Percentiles rank a stretch among this genome's conserved stretches.
Conservation (phyloP, 2,113 vertebrate species). For the Laticauda laticaudata region DNA sequence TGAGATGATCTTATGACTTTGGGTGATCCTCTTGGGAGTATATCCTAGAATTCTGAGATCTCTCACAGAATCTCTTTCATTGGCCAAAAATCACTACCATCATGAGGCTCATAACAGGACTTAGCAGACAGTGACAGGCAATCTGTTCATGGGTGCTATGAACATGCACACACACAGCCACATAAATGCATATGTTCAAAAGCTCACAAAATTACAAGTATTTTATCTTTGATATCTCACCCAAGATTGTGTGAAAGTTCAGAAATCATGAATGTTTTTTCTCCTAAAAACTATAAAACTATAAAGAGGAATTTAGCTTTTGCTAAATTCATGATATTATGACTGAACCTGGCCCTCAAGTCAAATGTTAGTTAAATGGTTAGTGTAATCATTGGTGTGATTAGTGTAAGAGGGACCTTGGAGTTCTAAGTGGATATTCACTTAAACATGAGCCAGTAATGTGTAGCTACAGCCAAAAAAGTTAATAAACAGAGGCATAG, state of each 20-base stretch:
- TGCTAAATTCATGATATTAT: neutral
- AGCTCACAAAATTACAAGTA: neutral
- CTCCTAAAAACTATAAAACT: neutral
- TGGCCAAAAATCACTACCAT: neutral
- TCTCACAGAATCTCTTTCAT: neutral
- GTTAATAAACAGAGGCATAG: too few species aligned
- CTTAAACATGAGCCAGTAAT: too few species aligned
- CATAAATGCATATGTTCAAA: neutral
- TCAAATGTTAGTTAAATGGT: neutral
- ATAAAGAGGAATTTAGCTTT: neutral
- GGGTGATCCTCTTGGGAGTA: neutral
- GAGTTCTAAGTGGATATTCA: too few species aligned
- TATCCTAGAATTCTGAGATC: neutral
- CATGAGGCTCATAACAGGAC: neutral
- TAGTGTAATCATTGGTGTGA: neutral
- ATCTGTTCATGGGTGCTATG: neutral
- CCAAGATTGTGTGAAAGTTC: neutral
- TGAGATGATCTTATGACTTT: neutral
- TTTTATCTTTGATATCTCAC: neutral
- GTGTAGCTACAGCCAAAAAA: too few species aligned
- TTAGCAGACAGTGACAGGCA: neutral
- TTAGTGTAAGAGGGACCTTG: neutral
- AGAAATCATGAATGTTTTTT: neutral
- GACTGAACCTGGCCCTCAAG: neutral
- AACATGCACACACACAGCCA: neutral